phyloP scores from a whole-genome alignment of 2,797 vertebrate species.

The Anabas testudineus region DNA sequence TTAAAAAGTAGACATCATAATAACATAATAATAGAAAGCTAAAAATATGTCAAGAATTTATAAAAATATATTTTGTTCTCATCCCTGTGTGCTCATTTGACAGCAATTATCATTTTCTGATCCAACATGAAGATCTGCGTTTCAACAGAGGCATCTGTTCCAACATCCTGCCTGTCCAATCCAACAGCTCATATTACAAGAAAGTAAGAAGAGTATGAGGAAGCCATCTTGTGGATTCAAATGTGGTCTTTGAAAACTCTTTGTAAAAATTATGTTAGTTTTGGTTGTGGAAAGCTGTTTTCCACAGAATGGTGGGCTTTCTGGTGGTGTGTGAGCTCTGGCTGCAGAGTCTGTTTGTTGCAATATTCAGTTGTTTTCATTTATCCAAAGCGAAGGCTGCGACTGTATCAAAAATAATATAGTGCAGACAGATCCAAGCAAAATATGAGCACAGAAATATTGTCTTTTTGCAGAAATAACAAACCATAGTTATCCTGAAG shows the following conservation, averaged over 20 bases:
- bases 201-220: constrained; percentile 11
- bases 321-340: constrained; percentile 64
- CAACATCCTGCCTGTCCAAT: constrained; percentile 31
- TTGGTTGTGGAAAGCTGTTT: constrained; percentile 8
- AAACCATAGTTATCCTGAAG: neutral
- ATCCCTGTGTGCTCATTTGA: neutral
- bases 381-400: constrained; percentile 41
- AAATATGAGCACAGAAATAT: constrained; percentile 11
- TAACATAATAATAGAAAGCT: no score
- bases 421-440: constrained; percentile 24
- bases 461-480: neutral
- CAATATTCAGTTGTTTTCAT: constrained; percentile 73
- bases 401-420: constrained; percentile 28
- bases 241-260: constrained; percentile 19
- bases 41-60: no score
- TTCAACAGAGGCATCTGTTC: constrained; percentile 47
- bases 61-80: no score
- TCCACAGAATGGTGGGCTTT: constrained; percentile 31
- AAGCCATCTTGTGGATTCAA: constrained; percentile 18
- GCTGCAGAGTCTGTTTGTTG: constrained; percentile 71
- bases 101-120: constrained; percentile 27
- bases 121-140: constrained; percentile 20
- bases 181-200: constrained; percentile 21
- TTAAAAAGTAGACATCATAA: no score
- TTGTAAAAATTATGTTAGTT: constrained; percentile 18